phyloP scores from a whole-genome alignment of 2,797 vertebrate genomes.

The Phyllotis vaccarum region DNA sequence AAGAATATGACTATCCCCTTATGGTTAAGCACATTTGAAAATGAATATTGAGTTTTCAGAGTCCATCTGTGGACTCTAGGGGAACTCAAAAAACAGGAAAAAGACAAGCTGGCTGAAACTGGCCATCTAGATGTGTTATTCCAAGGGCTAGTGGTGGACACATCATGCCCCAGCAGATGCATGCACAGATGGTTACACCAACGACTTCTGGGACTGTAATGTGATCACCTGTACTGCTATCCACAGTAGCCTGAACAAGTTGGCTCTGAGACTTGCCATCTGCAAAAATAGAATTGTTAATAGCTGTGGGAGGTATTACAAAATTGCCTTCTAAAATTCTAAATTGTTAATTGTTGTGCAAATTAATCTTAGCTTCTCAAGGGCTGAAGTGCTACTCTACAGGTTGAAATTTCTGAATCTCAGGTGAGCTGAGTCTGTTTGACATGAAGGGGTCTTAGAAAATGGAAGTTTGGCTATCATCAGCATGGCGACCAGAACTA shows the following conservation, averaged over 20 bases:
- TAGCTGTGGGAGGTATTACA: not conserved
- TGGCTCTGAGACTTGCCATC: not conserved
- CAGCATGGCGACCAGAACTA: not conserved
- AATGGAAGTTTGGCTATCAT: not conserved
- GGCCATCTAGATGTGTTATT: not conserved
- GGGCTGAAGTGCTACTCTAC: not conserved
- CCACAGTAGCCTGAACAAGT: not conserved
- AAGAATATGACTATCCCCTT: not conserved
- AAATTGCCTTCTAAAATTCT: not conserved
- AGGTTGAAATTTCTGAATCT: not conserved
- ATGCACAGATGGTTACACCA: not conserved
- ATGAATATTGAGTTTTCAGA: not conserved
- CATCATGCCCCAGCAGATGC: not conserved
- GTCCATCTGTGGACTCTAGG: not conserved
- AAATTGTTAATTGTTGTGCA: not conserved
- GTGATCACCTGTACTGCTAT: not conserved
- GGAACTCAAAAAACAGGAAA: not conserved
- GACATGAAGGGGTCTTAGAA: not conserved
- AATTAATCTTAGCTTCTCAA: not conserved
- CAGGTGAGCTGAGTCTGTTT: not conserved
- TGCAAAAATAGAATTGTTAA: not conserved
- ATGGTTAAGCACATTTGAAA: not conserved
- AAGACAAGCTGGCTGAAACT: not conserved
- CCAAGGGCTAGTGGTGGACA: not conserved
- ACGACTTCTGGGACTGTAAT: not conserved